Conservation (phyloP, 2,888 invertebrate genomes). For the Spodoptera picta region DNA sequence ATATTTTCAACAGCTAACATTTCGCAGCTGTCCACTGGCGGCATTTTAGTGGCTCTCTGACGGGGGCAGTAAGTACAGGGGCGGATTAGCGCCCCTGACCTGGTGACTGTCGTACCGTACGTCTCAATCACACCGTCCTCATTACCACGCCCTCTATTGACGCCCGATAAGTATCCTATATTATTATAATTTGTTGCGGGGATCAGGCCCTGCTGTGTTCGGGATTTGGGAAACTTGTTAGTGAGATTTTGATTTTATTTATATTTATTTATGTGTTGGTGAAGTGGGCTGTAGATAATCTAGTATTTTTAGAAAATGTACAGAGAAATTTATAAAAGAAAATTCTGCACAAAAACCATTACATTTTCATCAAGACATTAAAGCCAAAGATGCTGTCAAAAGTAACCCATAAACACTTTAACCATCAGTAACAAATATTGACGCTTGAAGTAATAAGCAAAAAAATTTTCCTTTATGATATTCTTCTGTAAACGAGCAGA, state of each 20-base stretch:
- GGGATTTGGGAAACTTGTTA: conserved; percentile 40
- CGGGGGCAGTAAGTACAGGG: conserved; percentile 66
- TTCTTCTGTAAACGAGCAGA: too few species aligned
- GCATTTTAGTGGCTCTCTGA: conserved; percentile 57
- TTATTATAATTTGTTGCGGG: conserved; percentile 58
- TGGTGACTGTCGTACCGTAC: conserved; percentile 75
- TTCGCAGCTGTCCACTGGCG: conserved; percentile 22
- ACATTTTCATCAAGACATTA: too few species aligned
- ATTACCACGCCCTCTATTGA: conserved; percentile 62
- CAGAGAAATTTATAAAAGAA: too few species aligned
- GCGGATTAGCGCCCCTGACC: conserved; percentile 82
- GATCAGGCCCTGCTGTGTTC: conserved; percentile 22
- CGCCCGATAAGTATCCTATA: conserved; percentile 55
- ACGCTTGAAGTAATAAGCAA: too few species aligned
- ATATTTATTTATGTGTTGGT: not conserved
- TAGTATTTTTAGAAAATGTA: too few species aligned
- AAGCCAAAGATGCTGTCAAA: too few species aligned
- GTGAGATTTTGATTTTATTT: conserved; percentile 27
- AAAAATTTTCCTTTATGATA: too few species aligned
- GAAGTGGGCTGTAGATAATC: too few species aligned
- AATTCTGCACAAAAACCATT: too few species aligned
- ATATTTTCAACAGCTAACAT: not conserved
- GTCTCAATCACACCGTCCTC: conserved; percentile 75
- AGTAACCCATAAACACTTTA: too few species aligned
- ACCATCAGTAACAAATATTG: not conserved